Conservation (phyloP, 2,797 vertebrate species). For the Scarus forsteni region DNA sequence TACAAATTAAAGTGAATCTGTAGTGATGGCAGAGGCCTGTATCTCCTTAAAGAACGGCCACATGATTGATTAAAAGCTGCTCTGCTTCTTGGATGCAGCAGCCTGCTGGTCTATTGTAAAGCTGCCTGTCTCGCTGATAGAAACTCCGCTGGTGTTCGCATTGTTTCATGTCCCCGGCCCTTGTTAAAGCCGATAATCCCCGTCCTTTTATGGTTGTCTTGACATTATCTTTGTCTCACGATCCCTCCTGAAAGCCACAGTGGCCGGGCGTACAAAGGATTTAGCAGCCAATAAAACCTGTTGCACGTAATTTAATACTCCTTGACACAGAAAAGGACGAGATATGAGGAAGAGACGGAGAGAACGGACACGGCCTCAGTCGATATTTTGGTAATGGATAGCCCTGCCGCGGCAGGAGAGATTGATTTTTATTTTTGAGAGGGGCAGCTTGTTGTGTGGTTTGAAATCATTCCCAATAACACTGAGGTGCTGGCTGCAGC, state of each 20-base stretch:
- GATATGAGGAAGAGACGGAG: not conserved
- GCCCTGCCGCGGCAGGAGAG: not conserved
- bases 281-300: not conserved
- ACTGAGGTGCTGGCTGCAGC: not conserved
- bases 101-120: not conserved
- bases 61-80: not conserved
- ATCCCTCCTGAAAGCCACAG: not conserved
- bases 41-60: not conserved
- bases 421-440: slow-evolving; percentile 9
- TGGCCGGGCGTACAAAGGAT: not conserved
- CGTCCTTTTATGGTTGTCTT: not conserved
- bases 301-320: not conserved
- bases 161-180: not conserved
- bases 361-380: not conserved
- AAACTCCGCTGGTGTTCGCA: not conserved
- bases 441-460: not conserved
- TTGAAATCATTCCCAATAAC: slow-evolving; percentile 15
- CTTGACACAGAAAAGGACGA: not conserved
- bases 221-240: not conserved
- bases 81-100: not conserved
- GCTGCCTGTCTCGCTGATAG: not conserved
- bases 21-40: not conserved
- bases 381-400: not conserved
- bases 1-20: not conserved
- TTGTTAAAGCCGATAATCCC: not conserved